Conservation (phyloP, 2,113 vertebrate genomes). For the Chionodraco myersi region DNA sequence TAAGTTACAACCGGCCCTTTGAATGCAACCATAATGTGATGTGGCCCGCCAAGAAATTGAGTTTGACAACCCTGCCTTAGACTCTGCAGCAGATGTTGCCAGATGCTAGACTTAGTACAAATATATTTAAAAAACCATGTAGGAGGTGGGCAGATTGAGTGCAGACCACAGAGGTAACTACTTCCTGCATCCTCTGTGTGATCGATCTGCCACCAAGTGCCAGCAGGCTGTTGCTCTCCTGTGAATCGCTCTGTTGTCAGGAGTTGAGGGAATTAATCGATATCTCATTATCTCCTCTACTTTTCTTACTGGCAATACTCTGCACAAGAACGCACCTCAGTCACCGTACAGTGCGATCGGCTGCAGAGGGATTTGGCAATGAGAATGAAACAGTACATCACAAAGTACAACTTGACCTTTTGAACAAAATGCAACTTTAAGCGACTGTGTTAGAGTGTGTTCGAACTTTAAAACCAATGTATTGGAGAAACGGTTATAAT, state of each 20-base stretch:
- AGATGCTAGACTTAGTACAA: background rate
- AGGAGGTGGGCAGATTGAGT: background rate
- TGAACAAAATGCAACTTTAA: background rate
- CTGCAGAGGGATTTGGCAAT: background rate
- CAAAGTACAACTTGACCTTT: background rate
- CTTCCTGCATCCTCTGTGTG: constrained; percentile 4
- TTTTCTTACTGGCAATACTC: constrained; percentile 38
- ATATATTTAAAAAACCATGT: background rate
- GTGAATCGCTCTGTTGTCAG: constrained; percentile 25
- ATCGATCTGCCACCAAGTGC: constrained; percentile 85
- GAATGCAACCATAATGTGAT: no score
- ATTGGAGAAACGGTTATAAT: background rate
- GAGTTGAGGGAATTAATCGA: constrained; percentile 44
- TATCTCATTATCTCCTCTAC: constrained; percentile 51
- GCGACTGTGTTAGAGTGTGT: background rate
- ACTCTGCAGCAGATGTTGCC: background rate
- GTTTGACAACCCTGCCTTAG: no score
- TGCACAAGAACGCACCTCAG: constrained; percentile 12
- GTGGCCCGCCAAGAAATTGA: no score
- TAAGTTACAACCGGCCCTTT: no score
- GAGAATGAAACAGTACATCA: background rate
- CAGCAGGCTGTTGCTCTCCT: constrained; percentile 21
- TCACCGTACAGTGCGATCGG: background rate
- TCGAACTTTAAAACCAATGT: background rate
- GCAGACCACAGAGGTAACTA: background rate